These are phyloP conservation scores for Drosophila parvula DNA, from an alignment of 1,140 invertebrate species.

Conservation along the genomic window DNA sequence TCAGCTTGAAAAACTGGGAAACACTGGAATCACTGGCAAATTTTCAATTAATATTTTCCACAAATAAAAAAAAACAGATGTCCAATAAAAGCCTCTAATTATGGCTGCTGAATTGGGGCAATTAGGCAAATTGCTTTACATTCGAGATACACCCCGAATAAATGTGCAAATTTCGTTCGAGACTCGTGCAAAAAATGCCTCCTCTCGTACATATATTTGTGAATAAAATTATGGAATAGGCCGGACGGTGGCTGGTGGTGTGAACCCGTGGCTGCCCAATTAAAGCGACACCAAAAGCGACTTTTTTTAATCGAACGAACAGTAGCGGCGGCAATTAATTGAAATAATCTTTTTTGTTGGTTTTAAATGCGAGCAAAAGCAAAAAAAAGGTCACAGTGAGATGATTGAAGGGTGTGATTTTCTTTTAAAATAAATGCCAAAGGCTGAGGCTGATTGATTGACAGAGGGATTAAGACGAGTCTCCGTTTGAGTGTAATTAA, in stretches of 20 bases:
- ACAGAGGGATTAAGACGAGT: neutral
- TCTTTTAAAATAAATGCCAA: conserved; percentile 17
- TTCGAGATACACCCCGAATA: conserved; percentile 21
- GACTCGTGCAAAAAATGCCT: conserved; percentile 6
- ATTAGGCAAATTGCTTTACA: conserved; percentile 54
- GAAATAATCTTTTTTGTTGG: conserved; percentile 61
- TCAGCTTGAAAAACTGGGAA: conserved; percentile 1
- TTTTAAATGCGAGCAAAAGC: conserved; percentile 14
- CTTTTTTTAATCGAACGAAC: conserved; percentile 47
- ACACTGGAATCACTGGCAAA: conserved; percentile 6
- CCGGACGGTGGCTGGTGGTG: neutral
- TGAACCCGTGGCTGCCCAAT: conserved; percentile 25
- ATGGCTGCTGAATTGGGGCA: conserved; percentile 56
- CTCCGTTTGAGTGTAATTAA: conserved; percentile 12
- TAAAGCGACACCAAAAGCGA: conserved; percentile 27
- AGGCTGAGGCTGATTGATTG: conserved; percentile 25
- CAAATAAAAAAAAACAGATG: conserved; percentile 17
- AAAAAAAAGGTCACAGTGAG: conserved; percentile 14
- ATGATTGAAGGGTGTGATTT: conserved; percentile 16
- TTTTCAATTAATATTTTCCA: conserved; percentile 48
- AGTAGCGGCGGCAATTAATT: conserved; percentile 52
- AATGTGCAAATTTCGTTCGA: conserved; percentile 41
- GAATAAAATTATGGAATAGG: conserved; percentile 44
- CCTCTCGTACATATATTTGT: neutral
- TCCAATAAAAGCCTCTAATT: conserved; percentile 45